phyloP scores from a whole-genome alignment of 2,888 invertebrate species.

The Salticus scenicus region DNA sequence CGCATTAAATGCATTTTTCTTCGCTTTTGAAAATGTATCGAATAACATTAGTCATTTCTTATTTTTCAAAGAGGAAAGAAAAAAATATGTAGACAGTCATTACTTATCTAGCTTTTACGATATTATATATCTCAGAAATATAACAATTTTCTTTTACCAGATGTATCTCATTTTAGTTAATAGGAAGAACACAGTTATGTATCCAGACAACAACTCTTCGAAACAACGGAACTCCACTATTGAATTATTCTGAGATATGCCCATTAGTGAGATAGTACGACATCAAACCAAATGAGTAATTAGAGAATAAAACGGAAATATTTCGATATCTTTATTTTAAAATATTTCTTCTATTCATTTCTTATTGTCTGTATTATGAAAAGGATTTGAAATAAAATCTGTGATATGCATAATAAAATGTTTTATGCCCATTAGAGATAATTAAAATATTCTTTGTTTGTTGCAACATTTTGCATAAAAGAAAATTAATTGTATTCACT shows the following conservation, averaged over 20 bases:
- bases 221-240: neutral
- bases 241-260: neutral
- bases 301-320: neutral
- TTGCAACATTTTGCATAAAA: too few relatives aligned
- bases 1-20: neutral
- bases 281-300: neutral
- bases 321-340: too few relatives aligned
- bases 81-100: neutral
- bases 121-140: neutral
- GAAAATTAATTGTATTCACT: too few relatives aligned
- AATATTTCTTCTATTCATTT: too few relatives aligned
- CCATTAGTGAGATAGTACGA: neutral
- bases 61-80: neutral
- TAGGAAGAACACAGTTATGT: neutral
- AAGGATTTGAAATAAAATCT: too few relatives aligned
- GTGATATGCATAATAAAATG: too few relatives aligned
- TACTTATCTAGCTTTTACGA: neutral
- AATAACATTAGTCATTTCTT: constrained; percentile 5
- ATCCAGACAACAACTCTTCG: neutral
- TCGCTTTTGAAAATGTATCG: neutral
- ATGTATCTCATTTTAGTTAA: neutral
- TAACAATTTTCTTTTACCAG: neutral
- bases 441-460: too few relatives aligned
- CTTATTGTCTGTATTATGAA: too few relatives aligned
- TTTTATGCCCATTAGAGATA: too few relatives aligned